Base-by-base conservation (phyloP, 53 echinoderm and acorn worm genomes). In the Holothuria leucospilota region DNA sequence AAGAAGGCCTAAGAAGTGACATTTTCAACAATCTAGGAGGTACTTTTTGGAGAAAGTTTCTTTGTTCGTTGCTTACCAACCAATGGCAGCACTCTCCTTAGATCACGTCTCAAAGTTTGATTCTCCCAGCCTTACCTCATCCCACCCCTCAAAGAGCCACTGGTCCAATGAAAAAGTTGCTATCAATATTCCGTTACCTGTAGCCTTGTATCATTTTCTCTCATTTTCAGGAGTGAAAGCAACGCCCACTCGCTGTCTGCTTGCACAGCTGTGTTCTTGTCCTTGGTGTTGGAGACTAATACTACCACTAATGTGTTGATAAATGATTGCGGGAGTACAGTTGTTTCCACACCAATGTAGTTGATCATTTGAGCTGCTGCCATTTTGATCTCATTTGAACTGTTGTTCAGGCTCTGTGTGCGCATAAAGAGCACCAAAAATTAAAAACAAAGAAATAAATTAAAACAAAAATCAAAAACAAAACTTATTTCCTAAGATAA, bases 201-300 rank as follows among this genome's bases (percentile, higher is more conserved):
- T 34, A 85, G 29, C 16, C 84, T 62, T 20, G 85, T 84, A 20
- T 94, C 90, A 16, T 87, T 89, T 25, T 88, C 38, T 51, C 92
- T 82, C 63, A 98, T 51, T 61, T 69, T 92, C 61, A 98, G 85
- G 23, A 95, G 91, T 13, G 91, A 86, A 42, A 98, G 92, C 87
- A 98, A 74, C 2, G 99, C 97, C 86, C 91, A 84, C 56, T 98
- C 99, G 30, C 99, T 98, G 75, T 95, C 93, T 20, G 95, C 93
- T 65, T 98, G 99, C 13, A 98, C 99, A 0, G 93, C 93, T 1
- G 95, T 98, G 90, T 98, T 98, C 89, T 95, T 98, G 68, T 95
- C 99, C 66, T 95, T 97, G 18, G 97, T 94, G 84, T 94, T 97
- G 69, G 95, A 95, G 30, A 98, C 95, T 38, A 98, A 86, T 5